Conservation (phyloP, 2,113 vertebrate species). For the Eurypyga helias region DNA sequence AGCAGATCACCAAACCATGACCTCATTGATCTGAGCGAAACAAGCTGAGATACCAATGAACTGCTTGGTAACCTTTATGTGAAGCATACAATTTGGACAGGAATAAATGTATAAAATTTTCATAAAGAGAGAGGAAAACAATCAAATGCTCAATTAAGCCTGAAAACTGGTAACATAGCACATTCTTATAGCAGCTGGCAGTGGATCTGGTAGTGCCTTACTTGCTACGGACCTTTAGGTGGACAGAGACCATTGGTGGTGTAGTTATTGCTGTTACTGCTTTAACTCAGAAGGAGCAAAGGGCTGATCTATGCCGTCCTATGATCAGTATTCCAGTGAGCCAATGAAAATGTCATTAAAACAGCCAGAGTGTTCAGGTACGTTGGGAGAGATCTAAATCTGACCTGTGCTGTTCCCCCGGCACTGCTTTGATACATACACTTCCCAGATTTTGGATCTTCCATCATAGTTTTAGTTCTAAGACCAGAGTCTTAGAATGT, state of each 20-base stretch:
- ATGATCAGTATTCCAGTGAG: background rate
- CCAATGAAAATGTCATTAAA: background rate
- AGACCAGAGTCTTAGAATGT: background rate
- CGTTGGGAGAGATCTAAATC: background rate
- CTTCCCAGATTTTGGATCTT: background rate
- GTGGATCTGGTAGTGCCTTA: background rate
- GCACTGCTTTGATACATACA: background rate
- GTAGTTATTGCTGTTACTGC: background rate
- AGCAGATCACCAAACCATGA: background rate
- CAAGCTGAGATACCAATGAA: background rate
- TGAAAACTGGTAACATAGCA: background rate
- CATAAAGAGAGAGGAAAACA: background rate
- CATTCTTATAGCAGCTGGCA: background rate
- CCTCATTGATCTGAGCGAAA: background rate
- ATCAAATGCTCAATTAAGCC: background rate
- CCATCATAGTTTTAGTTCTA: background rate
- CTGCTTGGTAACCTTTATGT: background rate
- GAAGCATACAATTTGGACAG: background rate
- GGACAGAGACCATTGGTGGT: background rate
- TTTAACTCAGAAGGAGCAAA: background rate
- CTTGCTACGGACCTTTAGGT: background rate
- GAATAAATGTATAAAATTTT: background rate
- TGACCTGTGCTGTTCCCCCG: background rate
- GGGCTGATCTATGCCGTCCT: background rate
- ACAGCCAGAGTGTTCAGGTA: background rate